These are phyloP conservation scores for Thunnus maccoyii DNA, from an alignment of 2,113 vertebrate species.

Conservation along the genomic window DNA sequence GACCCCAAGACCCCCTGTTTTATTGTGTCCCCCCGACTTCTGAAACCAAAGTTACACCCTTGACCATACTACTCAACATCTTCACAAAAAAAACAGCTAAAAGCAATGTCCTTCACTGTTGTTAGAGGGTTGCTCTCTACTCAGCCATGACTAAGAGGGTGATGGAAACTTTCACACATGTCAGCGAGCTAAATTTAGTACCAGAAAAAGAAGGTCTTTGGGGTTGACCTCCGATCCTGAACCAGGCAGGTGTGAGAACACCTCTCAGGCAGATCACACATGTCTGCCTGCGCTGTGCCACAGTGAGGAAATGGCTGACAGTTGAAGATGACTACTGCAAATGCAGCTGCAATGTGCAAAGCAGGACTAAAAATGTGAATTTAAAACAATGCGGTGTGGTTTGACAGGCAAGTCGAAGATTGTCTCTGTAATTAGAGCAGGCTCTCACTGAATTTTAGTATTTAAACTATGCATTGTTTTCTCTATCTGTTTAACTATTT, in stretches of 20 bases:
- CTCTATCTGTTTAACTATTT: neutral
- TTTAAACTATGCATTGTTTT: slow-evolving; percentile 29
- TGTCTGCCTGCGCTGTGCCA: slow-evolving; percentile 36
- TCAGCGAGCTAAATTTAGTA: slow-evolving; percentile 66
- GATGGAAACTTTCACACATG: slow-evolving; percentile 62
- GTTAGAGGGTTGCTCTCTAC: slow-evolving; percentile 22
- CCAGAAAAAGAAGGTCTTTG: slow-evolving; percentile 44
- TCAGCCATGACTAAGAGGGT: slow-evolving; percentile 49
- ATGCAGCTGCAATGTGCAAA: slow-evolving; percentile 33
- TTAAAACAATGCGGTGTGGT: neutral
- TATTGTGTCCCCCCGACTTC: too few species aligned
- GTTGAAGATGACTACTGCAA: slow-evolving; percentile 17
- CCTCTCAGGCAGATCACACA: slow-evolving; percentile 71
- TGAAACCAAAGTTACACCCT: too few species aligned
- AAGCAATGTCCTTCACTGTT: slow-evolving; percentile 41
- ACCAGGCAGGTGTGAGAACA: slow-evolving; percentile 76
- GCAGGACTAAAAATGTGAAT: neutral
- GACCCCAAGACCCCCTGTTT: too few species aligned
- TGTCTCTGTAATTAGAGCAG: neutral
- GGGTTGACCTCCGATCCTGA: slow-evolving; percentile 59
- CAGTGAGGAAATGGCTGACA: slow-evolving; percentile 66
- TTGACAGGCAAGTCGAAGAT: slow-evolving; percentile 18
- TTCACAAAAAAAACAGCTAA: slow-evolving; percentile 6
- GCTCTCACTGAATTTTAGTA: neutral
- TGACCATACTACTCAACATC: neutral